These are phyloP conservation scores for Cettia cetti DNA, from an alignment of 2,113 vertebrate genomes.

Conservation along the genomic window DNA sequence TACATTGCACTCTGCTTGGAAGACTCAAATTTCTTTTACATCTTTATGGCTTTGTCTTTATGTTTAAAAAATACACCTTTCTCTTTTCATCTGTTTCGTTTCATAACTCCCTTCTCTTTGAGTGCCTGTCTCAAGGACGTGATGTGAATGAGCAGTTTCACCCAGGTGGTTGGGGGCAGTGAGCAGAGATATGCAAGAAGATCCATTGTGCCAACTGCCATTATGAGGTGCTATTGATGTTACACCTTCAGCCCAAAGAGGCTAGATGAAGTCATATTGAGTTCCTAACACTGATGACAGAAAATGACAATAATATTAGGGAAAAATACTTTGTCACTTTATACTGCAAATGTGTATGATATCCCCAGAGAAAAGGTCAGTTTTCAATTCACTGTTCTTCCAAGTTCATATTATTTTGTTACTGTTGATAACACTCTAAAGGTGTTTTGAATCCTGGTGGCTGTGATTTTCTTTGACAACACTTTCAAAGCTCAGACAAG, in stretches of 20 bases:
- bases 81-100: neutral
- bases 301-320: neutral
- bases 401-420: neutral
- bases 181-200: neutral
- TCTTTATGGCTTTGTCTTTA: neutral
- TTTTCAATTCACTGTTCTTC: constrained; percentile 13
- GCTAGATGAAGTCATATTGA: neutral
- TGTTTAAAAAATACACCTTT: neutral
- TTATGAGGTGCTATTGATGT: neutral
- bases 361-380: neutral
- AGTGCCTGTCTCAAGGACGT: neutral
- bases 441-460: neutral
- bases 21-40: neutral
- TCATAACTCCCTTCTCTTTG: neutral
- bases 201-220: neutral
- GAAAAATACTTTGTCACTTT: neutral
- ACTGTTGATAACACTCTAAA: constrained; percentile 8
- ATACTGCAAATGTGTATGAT: neutral
- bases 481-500: constrained; percentile 14
- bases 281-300: neutral
- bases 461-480: constrained; percentile 44
- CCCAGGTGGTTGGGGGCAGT: neutral
- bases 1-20: neutral
- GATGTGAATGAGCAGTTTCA: neutral
- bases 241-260: neutral